These are phyloP conservation scores for Bubo blakistoni DNA, from an alignment of 2,113 vertebrate species.

Conservation along the genomic window DNA sequence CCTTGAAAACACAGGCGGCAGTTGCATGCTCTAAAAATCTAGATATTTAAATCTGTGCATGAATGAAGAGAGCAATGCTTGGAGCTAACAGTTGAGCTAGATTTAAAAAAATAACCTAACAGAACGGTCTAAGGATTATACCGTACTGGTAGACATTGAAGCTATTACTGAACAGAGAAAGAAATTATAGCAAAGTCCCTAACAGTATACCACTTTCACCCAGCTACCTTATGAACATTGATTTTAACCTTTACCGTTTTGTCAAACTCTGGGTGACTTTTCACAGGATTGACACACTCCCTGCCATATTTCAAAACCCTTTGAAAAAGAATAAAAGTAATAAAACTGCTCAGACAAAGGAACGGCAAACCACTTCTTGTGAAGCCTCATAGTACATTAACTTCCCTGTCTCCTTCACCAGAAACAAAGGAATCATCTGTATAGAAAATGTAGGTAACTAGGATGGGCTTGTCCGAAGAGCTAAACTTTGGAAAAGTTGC, in stretches of 20 bases:
- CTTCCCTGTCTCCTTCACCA: not conserved
- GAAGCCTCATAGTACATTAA: not conserved
- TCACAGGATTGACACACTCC: not conserved
- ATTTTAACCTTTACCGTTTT: not conserved
- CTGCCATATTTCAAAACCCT: not conserved
- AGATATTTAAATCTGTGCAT: not conserved
- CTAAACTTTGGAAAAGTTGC: not conserved
- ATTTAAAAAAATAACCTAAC: not conserved
- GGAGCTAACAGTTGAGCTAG: not conserved
- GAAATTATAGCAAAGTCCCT: not conserved
- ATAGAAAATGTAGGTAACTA: not conserved
- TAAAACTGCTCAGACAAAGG: not conserved
- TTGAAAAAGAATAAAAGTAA: not conserved
- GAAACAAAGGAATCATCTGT: not conserved
- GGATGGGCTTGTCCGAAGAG: not conserved
- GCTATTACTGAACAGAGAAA: not conserved
- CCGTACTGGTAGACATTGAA: not conserved
- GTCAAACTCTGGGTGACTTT: not conserved
- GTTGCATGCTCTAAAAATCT: not conserved
- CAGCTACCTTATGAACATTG: not conserved
- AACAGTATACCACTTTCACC: not conserved
- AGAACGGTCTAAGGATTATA: not conserved
- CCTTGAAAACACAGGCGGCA: not conserved
- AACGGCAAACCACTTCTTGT: not conserved
- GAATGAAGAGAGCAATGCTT: not conserved